These are phyloP conservation scores for Characodon lateralis DNA, from an alignment of 2,797 vertebrate genomes.

Conservation along the genomic window DNA sequence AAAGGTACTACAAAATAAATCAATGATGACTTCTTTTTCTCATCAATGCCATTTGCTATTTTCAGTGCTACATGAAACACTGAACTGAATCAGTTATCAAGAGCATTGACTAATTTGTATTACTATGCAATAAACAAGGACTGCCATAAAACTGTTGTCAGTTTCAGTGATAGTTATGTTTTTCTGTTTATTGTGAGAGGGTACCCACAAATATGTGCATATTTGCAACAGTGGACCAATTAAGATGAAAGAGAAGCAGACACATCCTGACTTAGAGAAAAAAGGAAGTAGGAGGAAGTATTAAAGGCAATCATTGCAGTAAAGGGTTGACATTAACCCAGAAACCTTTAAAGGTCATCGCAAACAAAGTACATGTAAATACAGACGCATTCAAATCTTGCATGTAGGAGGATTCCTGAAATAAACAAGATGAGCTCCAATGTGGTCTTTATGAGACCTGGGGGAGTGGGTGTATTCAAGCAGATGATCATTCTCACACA, in stretches of 20 bases:
- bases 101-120: neutral
- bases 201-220: neutral
- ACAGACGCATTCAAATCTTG: constrained; percentile 9
- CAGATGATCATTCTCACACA: constrained; percentile 36
- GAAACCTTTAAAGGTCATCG: constrained; percentile 19
- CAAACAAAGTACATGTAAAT: constrained; percentile 1
- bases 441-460: constrained; percentile 37
- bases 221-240: neutral
- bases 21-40: neutral
- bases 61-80: neutral
- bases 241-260: neutral
- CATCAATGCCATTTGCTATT: neutral
- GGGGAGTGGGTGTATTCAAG: constrained; percentile 33
- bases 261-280: neutral
- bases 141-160: neutral
- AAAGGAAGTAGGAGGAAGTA: constrained; percentile 14
- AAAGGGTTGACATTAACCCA: constrained; percentile 15
- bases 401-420: constrained; percentile 15
- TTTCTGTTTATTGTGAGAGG: neutral
- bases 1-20: too few species aligned
- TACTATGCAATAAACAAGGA: neutral
- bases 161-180: neutral
- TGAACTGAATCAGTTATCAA: neutral
- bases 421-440: constrained; percentile 23
- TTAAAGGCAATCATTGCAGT: constrained; percentile 3